Evolutionary conservation across 2,888 invertebrate species (phyloP).

Genomic region (Dryocosmus kuriphilus): DNA sequence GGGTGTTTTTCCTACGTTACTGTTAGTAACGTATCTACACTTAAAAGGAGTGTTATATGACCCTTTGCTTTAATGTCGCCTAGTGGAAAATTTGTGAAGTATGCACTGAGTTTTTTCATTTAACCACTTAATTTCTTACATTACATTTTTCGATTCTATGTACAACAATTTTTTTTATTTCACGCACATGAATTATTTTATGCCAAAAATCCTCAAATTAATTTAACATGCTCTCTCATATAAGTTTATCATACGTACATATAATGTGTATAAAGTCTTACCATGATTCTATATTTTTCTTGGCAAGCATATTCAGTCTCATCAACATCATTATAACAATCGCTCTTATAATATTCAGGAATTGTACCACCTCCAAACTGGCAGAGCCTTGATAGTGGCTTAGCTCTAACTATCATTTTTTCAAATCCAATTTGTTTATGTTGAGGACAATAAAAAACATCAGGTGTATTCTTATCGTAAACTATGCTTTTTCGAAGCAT

Average conservation of each 20-base stretch:
- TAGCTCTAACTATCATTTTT: conserved; percentile 85
- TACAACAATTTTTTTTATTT: too few species aligned
- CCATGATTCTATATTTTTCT: conserved; percentile 89
- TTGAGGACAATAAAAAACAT: conserved; percentile 89
- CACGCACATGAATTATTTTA: too few species aligned
- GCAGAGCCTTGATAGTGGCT: conserved; percentile 85
- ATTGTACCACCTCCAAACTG: conserved; percentile 85
- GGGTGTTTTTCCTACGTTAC: too few species aligned
- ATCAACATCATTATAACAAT: conserved; percentile 89
- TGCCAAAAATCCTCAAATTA: too few species aligned
- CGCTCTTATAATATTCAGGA: conserved; percentile 87
- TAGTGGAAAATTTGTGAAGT: too few species aligned
- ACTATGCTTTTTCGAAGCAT: conserved; percentile 89
- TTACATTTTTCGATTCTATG: too few species aligned
- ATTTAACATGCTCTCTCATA: not conserved
- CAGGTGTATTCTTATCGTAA: conserved; percentile 88
- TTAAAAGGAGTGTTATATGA: too few species aligned
- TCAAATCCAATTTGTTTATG: conserved; percentile 87
- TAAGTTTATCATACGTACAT: not conserved
- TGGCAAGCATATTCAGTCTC: conserved; percentile 89
- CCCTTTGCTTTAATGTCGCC: too few species aligned
- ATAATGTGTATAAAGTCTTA: conserved; percentile 76
- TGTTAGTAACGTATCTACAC: too few species aligned
- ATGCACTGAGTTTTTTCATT: too few species aligned
- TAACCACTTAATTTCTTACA: too few species aligned